These are phyloP conservation scores for Rallus limicola DNA, from an alignment of 2,113 vertebrate genomes.

Conservation along the genomic window DNA sequence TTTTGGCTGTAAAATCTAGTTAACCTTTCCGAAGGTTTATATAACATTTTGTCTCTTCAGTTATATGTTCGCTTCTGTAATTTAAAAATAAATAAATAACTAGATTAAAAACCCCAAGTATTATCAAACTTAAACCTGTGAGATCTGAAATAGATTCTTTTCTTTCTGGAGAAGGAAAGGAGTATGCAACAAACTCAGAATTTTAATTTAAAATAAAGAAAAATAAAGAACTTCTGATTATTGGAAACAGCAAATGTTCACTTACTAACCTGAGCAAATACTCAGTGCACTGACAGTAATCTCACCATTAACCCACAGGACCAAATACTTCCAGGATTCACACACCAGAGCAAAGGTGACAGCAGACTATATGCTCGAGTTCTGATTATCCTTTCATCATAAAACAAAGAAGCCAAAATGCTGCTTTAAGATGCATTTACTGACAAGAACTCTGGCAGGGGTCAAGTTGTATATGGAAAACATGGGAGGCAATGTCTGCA, in stretches of 20 bases:
- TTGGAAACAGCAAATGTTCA: neutral
- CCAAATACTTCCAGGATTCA: neutral
- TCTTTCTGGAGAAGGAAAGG: neutral
- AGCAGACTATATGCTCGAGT: neutral
- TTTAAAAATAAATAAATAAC: neutral
- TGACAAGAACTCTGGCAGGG: neutral
- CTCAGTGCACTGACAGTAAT: neutral
- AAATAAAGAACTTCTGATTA: neutral
- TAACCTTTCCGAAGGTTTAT: neutral
- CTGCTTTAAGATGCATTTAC: neutral
- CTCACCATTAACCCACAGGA: neutral
- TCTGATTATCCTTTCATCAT: neutral
- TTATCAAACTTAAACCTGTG: neutral
- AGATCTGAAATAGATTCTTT: neutral
- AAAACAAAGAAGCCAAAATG: neutral
- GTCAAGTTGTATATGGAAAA: neutral
- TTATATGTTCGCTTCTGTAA: neutral
- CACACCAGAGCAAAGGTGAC: neutral
- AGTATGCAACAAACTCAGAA: neutral
- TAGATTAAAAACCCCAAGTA: no score
- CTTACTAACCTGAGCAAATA: accelerated
- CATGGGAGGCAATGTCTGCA: neutral
- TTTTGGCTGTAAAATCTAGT: neutral
- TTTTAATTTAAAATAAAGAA: neutral
- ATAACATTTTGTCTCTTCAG: neutral